Evolutionary conservation across 2,113 vertebrate genomes (phyloP), one percentile per base, ranked within the genome.

Genomic region (Hyperopisus bebe): DNA sequence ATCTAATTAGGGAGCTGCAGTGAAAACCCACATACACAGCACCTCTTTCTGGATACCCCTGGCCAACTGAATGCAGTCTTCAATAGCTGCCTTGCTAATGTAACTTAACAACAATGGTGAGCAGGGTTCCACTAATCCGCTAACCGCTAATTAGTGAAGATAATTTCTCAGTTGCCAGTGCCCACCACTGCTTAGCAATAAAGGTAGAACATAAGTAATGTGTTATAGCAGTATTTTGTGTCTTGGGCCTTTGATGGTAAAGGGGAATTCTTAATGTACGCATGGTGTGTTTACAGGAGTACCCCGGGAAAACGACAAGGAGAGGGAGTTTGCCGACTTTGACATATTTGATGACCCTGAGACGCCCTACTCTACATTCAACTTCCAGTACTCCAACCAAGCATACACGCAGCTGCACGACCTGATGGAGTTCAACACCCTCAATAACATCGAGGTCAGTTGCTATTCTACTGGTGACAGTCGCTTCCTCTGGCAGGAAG

Each of bases 351-450:
- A 99, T 91, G 98, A 99, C 89, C 95, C 97, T 0, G 96, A 99
- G 91, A 95, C 97, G 3, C 98, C 98, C 0, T 99, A 97, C 93
- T 99, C 98, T 24, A 99, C 98, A 0, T 99, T 99, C 93, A 99
- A 99, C 94, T 99, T 99, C 92, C 98, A 98, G 39, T 99, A 99
- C 93, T 91, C 97, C 90, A 98, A 98, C 44, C 95, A 98, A 90
- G 98, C 97, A 6, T 99, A 97, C 92, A 97, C 94, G 88, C 97
- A 97, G 89, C 95, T 99, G 3, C 98, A 99, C 2, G 97, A 99
- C 90, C 96, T 99, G 1, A 99, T 99, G 98, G 96, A 99, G 90
- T 99, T 99, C 95, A 99, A 99, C 92, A 99, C 98, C 0, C 96
- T 99, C 86, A 99, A 99, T 94, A 99, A 99, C 93, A 96, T 99